Conservation (phyloP, 2,888 invertebrate species). For the Thecophora atra region DNA sequence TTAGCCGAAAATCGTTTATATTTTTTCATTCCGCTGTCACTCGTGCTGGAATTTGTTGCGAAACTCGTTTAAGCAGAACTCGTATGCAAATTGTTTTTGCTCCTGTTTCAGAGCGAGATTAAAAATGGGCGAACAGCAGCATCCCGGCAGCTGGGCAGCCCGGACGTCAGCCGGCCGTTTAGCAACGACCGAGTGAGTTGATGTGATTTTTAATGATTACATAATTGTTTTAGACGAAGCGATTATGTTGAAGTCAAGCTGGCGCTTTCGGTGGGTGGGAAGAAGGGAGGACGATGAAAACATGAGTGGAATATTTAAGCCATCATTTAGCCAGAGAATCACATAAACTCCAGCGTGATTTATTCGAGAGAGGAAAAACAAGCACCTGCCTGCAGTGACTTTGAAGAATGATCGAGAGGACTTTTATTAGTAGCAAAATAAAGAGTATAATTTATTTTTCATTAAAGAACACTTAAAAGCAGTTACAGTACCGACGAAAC, state of each 20-base stretch:
- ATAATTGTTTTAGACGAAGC: constrained; percentile 56
- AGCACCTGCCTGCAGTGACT: too few relatives aligned
- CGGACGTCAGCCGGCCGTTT: background rate
- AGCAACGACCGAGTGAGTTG: constrained; percentile 42
- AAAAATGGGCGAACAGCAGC: constrained; percentile 30
- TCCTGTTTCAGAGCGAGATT: constrained; percentile 38
- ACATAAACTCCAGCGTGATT: too few relatives aligned
- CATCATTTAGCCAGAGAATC: background rate
- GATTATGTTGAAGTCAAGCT: constrained; percentile 32
- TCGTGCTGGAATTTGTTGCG: constrained; percentile 53
- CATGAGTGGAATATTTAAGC: constrained; percentile 23
- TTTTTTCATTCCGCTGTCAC: constrained; percentile 42
- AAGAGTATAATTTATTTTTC: too few relatives aligned
- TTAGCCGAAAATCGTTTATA: constrained; percentile 59
- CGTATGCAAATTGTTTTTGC: constrained; percentile 62
- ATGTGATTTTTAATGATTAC: constrained; percentile 56
- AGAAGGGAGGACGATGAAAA: background rate
- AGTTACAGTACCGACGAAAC: too few relatives aligned
- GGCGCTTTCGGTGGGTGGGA: background rate
- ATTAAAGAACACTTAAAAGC: too few relatives aligned
- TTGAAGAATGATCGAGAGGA: too few relatives aligned
- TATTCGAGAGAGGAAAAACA: too few relatives aligned
- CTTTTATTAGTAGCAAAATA: too few relatives aligned
- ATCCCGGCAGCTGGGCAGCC: background rate
- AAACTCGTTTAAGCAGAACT: constrained; percentile 57